These are phyloP conservation scores for Catalaphyllia jardinei DNA, from an alignment of 64 coral and sea anemone genomes.

Conservation along the genomic window DNA sequence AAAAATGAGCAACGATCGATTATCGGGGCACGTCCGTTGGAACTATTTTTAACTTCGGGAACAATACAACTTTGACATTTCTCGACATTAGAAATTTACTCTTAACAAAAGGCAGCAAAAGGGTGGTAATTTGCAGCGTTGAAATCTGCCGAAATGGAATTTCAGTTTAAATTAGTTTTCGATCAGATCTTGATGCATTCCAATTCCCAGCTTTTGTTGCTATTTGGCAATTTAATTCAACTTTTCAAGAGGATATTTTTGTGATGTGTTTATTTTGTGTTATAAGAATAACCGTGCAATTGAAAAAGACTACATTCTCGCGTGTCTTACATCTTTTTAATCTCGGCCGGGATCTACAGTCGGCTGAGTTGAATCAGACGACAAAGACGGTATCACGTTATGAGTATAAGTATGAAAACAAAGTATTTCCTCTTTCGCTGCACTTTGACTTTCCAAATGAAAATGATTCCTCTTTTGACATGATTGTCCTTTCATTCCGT, in stretches of 20 bases:
- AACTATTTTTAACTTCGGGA: not conserved
- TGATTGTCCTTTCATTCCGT: too few species aligned
- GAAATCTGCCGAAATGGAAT: not conserved
- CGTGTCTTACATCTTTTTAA: not conserved
- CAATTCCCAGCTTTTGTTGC: not conserved
- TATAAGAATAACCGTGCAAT: slow-evolving; percentile 6
- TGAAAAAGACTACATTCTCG: not conserved
- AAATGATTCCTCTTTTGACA: too few species aligned
- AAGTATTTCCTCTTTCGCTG: not conserved
- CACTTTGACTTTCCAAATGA: not conserved
- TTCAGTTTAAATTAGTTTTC: not conserved
- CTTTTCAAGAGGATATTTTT: slow-evolving; percentile 16
- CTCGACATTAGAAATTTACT: not conserved
- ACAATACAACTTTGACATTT: not conserved
- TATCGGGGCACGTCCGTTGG: slow-evolving; percentile 4
- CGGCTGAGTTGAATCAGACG: too few species aligned
- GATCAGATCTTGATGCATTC: not conserved
- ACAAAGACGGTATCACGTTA: too few species aligned
- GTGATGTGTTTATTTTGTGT: slow-evolving; percentile 16
- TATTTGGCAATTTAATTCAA: not conserved
- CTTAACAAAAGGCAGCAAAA: too few species aligned
- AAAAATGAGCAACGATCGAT: not conserved
- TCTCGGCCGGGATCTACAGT: not conserved
- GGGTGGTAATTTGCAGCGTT: not conserved
- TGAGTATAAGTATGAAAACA: not conserved